A percentile compares a stretch with the other conserved stretches of the same genome.
Conservation (phyloP, 2,113 vertebrate genomes). For the Ivindomyrus marchei region DNA sequence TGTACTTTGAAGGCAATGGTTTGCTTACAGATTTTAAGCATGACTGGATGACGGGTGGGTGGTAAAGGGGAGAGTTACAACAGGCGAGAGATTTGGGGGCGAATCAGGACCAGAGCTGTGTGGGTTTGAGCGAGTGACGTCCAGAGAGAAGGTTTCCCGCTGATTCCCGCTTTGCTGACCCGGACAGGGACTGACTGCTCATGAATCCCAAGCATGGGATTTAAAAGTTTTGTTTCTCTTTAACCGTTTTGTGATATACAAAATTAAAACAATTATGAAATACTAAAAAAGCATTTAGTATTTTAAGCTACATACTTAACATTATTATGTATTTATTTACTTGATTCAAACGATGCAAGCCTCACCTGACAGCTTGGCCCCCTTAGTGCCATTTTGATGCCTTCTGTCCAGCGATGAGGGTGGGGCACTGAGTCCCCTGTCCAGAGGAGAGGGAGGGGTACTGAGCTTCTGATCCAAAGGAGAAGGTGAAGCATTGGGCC, state of each 20-base stretch:
- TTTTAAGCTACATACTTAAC: not conserved
- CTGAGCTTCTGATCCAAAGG: conserved; percentile 48
- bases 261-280: not conserved
- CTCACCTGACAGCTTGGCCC: conserved; percentile 83
- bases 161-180: not conserved
- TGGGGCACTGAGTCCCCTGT: conserved; percentile 4
- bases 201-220: not conserved
- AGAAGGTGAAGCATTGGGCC: conserved; percentile 46
- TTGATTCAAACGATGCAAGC: not conserved
- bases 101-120: not conserved
- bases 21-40: not conserved
- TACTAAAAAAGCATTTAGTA: not conserved
- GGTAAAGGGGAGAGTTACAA: not conserved
- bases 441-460: not conserved
- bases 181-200: not conserved
- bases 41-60: not conserved
- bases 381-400: conserved; percentile 83
- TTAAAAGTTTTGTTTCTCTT: not conserved
- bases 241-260: not conserved
- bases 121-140: not conserved
- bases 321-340: not conserved
- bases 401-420: conserved; percentile 72
- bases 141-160: not conserved
- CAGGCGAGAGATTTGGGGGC: not conserved
- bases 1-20: not conserved